Evolutionary conservation across 2,888 invertebrate genomes (phyloP), one percentile per base, ranked within the genome.

Genomic region (Cantharis flavilabris): DNA sequence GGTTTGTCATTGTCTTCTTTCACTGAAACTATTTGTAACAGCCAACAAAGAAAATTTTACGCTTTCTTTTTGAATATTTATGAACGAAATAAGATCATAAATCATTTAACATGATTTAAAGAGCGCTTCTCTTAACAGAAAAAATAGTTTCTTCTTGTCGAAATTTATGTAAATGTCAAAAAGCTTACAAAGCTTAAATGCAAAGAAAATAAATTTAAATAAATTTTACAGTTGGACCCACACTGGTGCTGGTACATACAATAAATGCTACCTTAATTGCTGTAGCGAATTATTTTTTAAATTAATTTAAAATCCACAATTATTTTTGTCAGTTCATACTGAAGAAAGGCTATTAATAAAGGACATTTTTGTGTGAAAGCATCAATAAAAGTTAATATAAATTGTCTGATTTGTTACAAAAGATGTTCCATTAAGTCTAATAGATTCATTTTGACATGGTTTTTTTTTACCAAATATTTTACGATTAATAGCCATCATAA

Each of bases 1-100:
- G 49, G n/a, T 49, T 49, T 49, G 49, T 49, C 49, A 49, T 49
- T n/a, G 49, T 49, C 49, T 49, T 49, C 49, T 49, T 49, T 49
- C n/a, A 49, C 49, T 49, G 49, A 2, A 49, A 69, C 63, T 63
- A 71, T 71, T 71, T 73, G 26, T 49, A 62, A 70, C 70, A 49
- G 11, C 28, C 26, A 71, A 76, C 76, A 76, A 76, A 76, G 76
- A 76, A 69, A 69, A 23, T 49, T 76, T 72, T 71, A 71, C 72
- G 72, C 72, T 73, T 71, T 72, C 73, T 76, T 70, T 72, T 73
- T 73, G 62, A 13, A 28, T 20, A 14, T 67, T 33, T 49, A 33
- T 30, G 62, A 49, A 20, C 30, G 28, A 76, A 76, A 71, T 72
- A 71, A 26, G 64, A 64, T 63, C 65, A 11, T 76, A 76, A 73